Base-by-base conservation (phyloP, 2,113 vertebrate genomes). In the Etia nguti region DNA sequence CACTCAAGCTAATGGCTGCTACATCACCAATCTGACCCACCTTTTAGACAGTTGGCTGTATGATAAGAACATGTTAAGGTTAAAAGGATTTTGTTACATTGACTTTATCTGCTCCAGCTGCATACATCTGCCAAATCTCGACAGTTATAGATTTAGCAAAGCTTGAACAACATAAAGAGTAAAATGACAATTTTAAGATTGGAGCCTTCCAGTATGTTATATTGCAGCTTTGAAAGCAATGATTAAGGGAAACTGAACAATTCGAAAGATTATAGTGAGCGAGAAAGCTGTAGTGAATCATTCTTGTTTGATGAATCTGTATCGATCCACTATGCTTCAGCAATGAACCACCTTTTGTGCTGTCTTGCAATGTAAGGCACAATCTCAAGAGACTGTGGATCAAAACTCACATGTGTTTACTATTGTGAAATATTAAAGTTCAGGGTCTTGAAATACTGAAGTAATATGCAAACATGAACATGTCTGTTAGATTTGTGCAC, bases 61-160 rank as follows among this genome's bases (percentile, higher is more conserved):
- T 87, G 92, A 93, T 93, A 93, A 89, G 89, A 92, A 90, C 91
- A 89, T 83, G 91, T 90, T 92, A 86, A 94, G 92, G 95, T 96
- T 92, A 92, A 94, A 94, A 91, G 93, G 93, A 93, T 93, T 94
- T 85, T 81, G 91, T 87, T 55, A 59, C 92, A 93, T 84, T 89
- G 90, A 93, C 92, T 90, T 68, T 38, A 54, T 88, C 52, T 68
- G 60, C 87, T 70, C 73, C 73, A 24, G 79, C 57, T 87, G 43
- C 86, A 89, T 86, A 89, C 80, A 89, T 88, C 83, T 92, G 86
- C 81, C 86, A 92, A 22, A 65, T 85, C 43, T 26, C 15, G 90
- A 84, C 86, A 82, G 70, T 86, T 89, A 92, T 90, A 55, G 90
- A 92, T 92, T 90, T 65, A 29, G 43, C 2, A 56, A 80, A 54